Base-by-base conservation (phyloP, 2,888 invertebrate species). In the Dendrolimus pini region DNA sequence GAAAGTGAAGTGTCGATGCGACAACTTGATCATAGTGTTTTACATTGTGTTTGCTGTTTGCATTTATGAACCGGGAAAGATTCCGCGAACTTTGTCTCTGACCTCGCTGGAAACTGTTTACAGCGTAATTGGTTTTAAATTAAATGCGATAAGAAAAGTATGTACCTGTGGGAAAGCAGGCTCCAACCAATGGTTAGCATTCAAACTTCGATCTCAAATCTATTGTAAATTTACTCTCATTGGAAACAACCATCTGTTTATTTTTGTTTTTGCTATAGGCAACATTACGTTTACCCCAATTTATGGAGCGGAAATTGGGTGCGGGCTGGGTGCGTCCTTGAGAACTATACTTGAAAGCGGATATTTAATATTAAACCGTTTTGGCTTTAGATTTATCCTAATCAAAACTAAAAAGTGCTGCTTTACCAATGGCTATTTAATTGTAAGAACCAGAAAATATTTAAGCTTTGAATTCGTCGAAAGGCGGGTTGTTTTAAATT, bases 1-100 rank as follows among this genome's bases (percentile, higher is more conserved):
- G 89, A 89, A 89, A 89, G 89, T 89, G 83, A 86, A 84, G 85
- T 85, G 85, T 82, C 86, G 88, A 86, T 85, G 76, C 78, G 85
- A 88, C 88, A 83, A 77, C 78, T 80, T 86, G 87, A 88, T 87
- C 80, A 86, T 81, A 85, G 83, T 79, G 76, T 77, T 71, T 72
- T 69, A 47, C 47, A 8, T 47, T 30, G 30, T 30, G 30, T 30
- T 30, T 30, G 6, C 30, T 30, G 30, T 72, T 75, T 76, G 74
- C 71, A 72, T 74, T 67, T 69, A 72, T 69, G 72, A 82, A 78
- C 78, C 77, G 72, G 79, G 80, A 84, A 82, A 76, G 65, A 71
- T 75, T 78, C 68, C 64, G 72, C 70, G 77, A 82, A 77, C 75
- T 74, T 75, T 72, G 71, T 66, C 65, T 68, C 66, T 76, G 75